phyloP scores from a whole-genome alignment of 2,797 vertebrate genomes.

The Neosalanx taihuensis region DNA sequence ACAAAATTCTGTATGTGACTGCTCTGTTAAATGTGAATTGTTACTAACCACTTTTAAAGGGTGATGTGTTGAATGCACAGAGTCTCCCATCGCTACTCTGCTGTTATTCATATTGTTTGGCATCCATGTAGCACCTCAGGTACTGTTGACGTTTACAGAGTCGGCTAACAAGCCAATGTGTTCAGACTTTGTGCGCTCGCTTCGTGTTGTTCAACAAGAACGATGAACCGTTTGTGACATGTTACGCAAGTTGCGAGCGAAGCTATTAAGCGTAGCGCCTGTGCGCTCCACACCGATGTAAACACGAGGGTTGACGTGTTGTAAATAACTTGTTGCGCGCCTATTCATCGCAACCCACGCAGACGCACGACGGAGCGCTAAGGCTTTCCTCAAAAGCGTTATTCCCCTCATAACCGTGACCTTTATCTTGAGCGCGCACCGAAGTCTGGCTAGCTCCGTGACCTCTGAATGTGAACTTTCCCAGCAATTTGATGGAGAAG shows the following conservation, averaged over 20 bases:
- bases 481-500: slow-evolving; percentile 21
- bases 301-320: not conserved
- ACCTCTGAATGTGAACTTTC: slow-evolving; percentile 29
- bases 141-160: not conserved
- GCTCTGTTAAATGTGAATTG: not conserved
- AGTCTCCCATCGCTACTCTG: slow-evolving; percentile 74
- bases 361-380: not conserved
- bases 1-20: not conserved
- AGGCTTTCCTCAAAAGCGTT: not conserved
- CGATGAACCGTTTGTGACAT: not conserved
- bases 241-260: not conserved
- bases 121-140: slow-evolving; percentile 33
- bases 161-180: not conserved
- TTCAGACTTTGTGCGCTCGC: too few relatives aligned
- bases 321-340: slow-evolving; percentile 12
- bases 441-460: slow-evolving; percentile 18
- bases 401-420: slow-evolving; percentile 18
- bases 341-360: slow-evolving; percentile 14
- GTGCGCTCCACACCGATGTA: not conserved
- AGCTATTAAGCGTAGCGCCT: not conserved
- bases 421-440: slow-evolving; percentile 29
- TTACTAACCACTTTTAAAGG: not conserved
- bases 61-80: slow-evolving; percentile 73
- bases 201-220: not conserved
- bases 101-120: slow-evolving; percentile 83